Percentiles rank a stretch among this genome's conserved stretches.
Conservation (phyloP, 2,888 invertebrate species). For the Acleris laterana region DNA sequence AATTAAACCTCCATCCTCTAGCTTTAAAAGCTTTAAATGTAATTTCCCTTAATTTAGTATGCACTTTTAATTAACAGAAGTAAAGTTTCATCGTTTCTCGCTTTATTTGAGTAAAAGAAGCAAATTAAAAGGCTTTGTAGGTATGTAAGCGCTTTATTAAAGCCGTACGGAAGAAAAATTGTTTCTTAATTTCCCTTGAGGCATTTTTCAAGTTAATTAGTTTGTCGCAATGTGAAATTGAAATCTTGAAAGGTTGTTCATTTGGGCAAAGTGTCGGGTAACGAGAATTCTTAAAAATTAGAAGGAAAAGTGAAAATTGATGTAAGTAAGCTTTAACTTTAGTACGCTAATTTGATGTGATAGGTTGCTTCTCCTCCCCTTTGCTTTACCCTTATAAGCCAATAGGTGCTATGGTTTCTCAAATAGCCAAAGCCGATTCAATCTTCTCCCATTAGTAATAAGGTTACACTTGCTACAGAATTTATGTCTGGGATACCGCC, state of each 20-base stretch:
- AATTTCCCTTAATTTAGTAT: neutral
- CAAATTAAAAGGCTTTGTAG: constrained; percentile 17
- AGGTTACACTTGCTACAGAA: too few relatives aligned
- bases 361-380: too few relatives aligned
- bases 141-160: constrained; percentile 14
- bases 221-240: constrained; percentile 18
- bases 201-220: constrained; percentile 22
- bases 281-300: neutral
- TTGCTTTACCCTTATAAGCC: too few relatives aligned
- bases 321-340: too few relatives aligned
- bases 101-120: constrained; percentile 6
- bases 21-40: neutral
- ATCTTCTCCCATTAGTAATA: too few relatives aligned
- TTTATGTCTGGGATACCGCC: too few relatives aligned
- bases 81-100: constrained; percentile 1
- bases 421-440: too few relatives aligned
- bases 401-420: too few relatives aligned
- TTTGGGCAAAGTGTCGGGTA: neutral
- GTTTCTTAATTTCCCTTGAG: constrained; percentile 33
- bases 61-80: neutral
- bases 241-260: constrained; percentile 14
- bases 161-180: constrained; percentile 22
- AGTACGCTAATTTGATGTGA: too few relatives aligned
- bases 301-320: too few relatives aligned
- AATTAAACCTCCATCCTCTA: too few relatives aligned